phyloP scores from a whole-genome alignment of 2,888 invertebrate species.

The Trachelus iudaicus region DNA sequence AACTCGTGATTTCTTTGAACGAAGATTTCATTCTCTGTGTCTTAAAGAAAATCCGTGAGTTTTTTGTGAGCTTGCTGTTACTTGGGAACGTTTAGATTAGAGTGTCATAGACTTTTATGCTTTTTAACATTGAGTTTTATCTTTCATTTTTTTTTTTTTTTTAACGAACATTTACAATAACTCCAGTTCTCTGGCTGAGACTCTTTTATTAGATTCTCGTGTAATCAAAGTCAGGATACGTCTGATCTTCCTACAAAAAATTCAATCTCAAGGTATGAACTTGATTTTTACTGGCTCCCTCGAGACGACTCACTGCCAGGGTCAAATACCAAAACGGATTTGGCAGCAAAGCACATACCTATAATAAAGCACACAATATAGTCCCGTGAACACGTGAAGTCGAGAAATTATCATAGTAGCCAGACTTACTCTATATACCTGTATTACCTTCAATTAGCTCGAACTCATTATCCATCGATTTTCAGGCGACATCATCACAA shows the following conservation, averaged over 20 bases:
- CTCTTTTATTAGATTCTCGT: not conserved
- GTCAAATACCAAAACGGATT: constrained; percentile 40
- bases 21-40: not conserved
- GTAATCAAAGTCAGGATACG: not conserved
- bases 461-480: constrained; percentile 19
- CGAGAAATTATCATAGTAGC: not conserved
- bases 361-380: not conserved
- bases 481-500: constrained; percentile 75
- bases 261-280: constrained; percentile 14
- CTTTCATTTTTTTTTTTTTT: not conserved
- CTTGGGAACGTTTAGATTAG: not conserved
- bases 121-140: not conserved
- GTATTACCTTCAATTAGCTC: not conserved
- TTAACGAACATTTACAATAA: not conserved
- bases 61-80: not conserved
- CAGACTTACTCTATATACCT: not conserved
- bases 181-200: not conserved
- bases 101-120: not conserved
- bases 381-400: not conserved
- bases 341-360: constrained; percentile 29
- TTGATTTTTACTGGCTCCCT: constrained; percentile 21
- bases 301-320: constrained; percentile 40
- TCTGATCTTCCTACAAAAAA: not conserved
- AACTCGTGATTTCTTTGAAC: not conserved
- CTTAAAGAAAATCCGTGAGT: not conserved